These are phyloP conservation scores for Xenopus laevis DNA, from an alignment of 2,113 vertebrate genomes.

Conservation along the genomic window DNA sequence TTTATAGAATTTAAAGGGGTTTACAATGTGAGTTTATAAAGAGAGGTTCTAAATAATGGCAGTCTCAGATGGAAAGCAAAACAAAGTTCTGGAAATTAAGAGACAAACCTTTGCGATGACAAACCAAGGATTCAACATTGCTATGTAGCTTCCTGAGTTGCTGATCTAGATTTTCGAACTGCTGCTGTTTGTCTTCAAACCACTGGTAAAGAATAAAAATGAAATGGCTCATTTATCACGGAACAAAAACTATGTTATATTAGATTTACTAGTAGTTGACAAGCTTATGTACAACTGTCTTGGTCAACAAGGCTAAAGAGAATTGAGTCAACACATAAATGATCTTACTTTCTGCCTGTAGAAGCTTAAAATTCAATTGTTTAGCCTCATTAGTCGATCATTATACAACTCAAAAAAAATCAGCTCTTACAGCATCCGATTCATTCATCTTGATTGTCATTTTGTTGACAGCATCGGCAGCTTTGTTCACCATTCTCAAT, in stretches of 20 bases:
- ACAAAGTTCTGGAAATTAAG: not conserved
- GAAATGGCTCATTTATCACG: slow-evolving; percentile 59
- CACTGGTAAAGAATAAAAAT: slow-evolving; percentile 77
- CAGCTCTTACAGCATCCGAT: slow-evolving; percentile 95
- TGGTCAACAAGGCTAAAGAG: slow-evolving; percentile 61
- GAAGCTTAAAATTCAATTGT: slow-evolving; percentile 72
- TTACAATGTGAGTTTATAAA: too few species aligned
- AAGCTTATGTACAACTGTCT: slow-evolving; percentile 51
- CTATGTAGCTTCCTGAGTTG: slow-evolving; percentile 92
- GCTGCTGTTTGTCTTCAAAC: slow-evolving; percentile 98
- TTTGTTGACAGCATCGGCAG: slow-evolving; percentile 99
- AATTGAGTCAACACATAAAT: slow-evolving; percentile 72
- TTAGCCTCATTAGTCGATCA: slow-evolving; percentile 83
- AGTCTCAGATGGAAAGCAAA: too few species aligned
- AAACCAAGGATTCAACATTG: slow-evolving; percentile 90
- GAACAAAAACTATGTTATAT: slow-evolving; percentile 60
- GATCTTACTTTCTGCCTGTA: slow-evolving; percentile 69
- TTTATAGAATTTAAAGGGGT: too few species aligned
- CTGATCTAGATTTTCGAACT: slow-evolving; percentile 96
- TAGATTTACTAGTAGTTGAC: slow-evolving; percentile 60
- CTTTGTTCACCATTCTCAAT: slow-evolving; percentile 99
- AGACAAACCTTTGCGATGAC: slow-evolving; percentile 88
- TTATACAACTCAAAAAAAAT: slow-evolving; percentile 87
- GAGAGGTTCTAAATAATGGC: too few species aligned
- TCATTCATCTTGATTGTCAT: slow-evolving; percentile 99